A percentile compares a stretch with the other conserved stretches of the same genome.
Conservation (phyloP, 2,113 vertebrate genomes). For the Plectropomus leopardus region DNA sequence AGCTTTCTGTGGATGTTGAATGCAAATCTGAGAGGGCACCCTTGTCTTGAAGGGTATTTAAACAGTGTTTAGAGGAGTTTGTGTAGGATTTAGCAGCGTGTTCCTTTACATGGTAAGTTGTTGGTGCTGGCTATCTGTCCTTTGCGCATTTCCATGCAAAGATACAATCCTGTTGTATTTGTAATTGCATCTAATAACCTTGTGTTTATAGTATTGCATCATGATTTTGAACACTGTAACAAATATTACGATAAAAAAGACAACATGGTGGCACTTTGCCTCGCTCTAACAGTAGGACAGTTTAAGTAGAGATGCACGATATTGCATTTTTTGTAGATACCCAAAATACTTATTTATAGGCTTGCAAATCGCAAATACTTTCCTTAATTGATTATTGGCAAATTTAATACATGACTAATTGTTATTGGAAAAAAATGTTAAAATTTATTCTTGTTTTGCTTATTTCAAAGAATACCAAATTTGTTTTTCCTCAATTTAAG, state of each 20-base stretch:
- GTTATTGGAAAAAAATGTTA: too few relatives aligned
- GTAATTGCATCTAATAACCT: background rate
- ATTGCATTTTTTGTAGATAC: too few relatives aligned
- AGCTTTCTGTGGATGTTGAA: background rate
- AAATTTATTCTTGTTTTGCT: too few relatives aligned
- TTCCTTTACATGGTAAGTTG: background rate
- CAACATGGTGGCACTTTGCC: background rate
- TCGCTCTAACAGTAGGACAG: background rate
- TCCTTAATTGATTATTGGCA: too few relatives aligned
- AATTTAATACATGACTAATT: too few relatives aligned
- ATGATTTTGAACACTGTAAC: background rate
- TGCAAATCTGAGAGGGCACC: background rate
- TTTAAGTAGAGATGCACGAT: too few relatives aligned
- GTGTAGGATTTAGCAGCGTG: slow-evolving; percentile 9
- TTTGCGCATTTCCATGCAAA: background rate
- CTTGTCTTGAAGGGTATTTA: background rate
- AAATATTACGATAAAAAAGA: background rate
- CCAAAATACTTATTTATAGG: too few relatives aligned
- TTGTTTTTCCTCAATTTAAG: too few relatives aligned
- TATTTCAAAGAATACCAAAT: too few relatives aligned
- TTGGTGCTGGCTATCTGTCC: slow-evolving; percentile 4
- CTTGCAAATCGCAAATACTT: too few relatives aligned
- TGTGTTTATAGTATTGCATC: background rate
- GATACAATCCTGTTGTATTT: background rate
- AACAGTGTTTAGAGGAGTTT: background rate